A percentile compares a stretch with the other conserved stretches of the same genome.
Evolutionary conservation across 2,888 invertebrate species (phyloP).

Genomic region (Mantis religiosa): DNA sequence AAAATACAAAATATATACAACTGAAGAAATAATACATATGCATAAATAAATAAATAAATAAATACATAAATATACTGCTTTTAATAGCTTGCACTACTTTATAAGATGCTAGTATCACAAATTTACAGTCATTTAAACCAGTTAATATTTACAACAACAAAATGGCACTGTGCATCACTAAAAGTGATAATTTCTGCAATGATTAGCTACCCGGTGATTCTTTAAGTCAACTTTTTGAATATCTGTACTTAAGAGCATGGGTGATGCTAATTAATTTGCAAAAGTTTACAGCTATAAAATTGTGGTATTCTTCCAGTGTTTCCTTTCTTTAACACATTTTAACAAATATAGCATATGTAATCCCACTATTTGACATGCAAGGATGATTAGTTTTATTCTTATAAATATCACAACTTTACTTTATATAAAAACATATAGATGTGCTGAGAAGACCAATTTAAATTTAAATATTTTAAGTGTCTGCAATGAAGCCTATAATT

Average conservation of each 20-base stretch:
- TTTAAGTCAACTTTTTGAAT: background rate
- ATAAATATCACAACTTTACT: background rate
- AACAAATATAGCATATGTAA: background rate
- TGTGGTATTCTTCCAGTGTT: background rate
- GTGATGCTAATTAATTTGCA: background rate
- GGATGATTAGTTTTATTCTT: background rate
- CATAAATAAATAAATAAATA: too few species aligned
- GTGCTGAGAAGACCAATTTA: background rate
- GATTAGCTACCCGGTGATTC: background rate
- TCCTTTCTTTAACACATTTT: background rate
- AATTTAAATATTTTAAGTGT: background rate
- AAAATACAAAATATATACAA: background rate
- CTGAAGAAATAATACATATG: background rate
- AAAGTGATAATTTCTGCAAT: background rate
- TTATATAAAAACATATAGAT: background rate
- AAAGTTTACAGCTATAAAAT: background rate
- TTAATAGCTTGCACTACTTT: background rate
- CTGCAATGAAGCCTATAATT: background rate
- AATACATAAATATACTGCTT: background rate
- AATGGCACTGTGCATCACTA: background rate
- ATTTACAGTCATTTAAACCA: background rate
- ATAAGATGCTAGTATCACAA: background rate
- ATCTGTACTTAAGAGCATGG: background rate
- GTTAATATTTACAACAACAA: background rate
- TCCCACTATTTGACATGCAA: background rate